Percentiles rank a stretch among this genome's conserved stretches.
Evolutionary conservation across 2,888 invertebrate species (phyloP).

Genomic region (Stomorhina lunata): DNA sequence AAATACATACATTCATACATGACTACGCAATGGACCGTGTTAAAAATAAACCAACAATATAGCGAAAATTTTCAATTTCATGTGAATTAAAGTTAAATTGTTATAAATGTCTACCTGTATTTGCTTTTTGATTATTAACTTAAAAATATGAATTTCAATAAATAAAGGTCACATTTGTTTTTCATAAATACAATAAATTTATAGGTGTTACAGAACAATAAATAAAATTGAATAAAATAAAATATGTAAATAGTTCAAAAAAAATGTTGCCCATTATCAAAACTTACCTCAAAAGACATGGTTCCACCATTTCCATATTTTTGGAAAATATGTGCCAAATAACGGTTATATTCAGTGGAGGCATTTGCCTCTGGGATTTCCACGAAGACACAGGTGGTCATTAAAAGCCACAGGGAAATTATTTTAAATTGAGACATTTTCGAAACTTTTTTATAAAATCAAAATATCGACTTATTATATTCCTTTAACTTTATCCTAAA

Average conservation of each 20-base stretch:
- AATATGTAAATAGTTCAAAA: background rate
- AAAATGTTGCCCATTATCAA: background rate
- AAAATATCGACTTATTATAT: background rate
- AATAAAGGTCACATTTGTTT: slow-evolving; percentile 8
- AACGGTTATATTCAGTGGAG: slow-evolving; percentile 78
- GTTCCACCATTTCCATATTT: slow-evolving; percentile 79
- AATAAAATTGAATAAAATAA: too few species aligned
- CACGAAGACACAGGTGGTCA: slow-evolving; percentile 4
- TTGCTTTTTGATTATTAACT: slow-evolving; percentile 1
- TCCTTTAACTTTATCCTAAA: slow-evolving; percentile 20
- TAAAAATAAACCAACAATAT: slow-evolving; percentile 26
- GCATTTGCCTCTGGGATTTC: slow-evolving; percentile 46
- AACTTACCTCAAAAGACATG: slow-evolving; percentile 78
- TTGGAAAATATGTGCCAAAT: slow-evolving; percentile 78
- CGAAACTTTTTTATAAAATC: slow-evolving; percentile 1
- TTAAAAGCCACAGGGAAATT: background rate
- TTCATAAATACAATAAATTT: background rate
- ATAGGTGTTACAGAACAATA: background rate
- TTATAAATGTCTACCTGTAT: background rate
- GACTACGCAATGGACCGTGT: slow-evolving; percentile 53
- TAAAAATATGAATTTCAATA: background rate
- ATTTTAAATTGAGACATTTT: slow-evolving; percentile 40
- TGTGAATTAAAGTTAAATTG: slow-evolving; percentile 29
- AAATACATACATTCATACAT: slow-evolving; percentile 1
- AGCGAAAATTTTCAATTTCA: slow-evolving; percentile 13